phyloP scores from a whole-genome alignment of 2,113 vertebrate species.

The Gobius niger region DNA sequence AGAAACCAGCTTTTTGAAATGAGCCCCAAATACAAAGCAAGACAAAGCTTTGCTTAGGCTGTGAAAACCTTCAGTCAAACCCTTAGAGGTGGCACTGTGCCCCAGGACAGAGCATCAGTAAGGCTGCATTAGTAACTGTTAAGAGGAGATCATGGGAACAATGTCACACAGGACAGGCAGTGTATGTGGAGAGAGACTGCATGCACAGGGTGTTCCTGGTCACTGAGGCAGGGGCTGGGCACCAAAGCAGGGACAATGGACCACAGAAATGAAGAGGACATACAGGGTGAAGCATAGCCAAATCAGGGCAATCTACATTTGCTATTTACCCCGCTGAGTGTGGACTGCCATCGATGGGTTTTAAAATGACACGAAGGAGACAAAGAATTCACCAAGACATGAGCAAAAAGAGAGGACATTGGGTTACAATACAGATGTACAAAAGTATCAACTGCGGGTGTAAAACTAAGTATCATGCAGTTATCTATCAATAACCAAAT shows the following conservation, averaged over 20 bases:
- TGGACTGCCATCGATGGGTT: constrained; percentile 87
- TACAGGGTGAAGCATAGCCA: constrained; percentile 74
- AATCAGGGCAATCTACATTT: constrained; percentile 72
- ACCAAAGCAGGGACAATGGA: constrained; percentile 44
- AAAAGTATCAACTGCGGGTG: constrained; percentile 53
- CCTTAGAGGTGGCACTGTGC: constrained; percentile 39
- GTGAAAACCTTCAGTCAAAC: constrained; percentile 57
- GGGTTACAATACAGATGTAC: constrained; percentile 71
- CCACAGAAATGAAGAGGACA: constrained; percentile 60
- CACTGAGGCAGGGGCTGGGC: constrained; percentile 21
- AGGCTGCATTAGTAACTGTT: constrained; percentile 67
- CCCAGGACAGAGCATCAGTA: constrained; percentile 44
- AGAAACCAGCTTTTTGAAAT: constrained; percentile 72
- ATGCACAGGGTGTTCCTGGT: constrained; percentile 70
- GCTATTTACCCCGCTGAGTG: constrained; percentile 91
- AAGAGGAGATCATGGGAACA: constrained; percentile 51
- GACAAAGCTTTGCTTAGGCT: constrained; percentile 68
- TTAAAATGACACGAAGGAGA: constrained; percentile 74
- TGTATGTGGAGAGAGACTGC: constrained; percentile 49
- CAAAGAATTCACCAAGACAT: constrained; percentile 78
- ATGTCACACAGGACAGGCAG: constrained; percentile 59
- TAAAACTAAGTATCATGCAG: constrained; percentile 64
- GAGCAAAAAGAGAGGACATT: constrained; percentile 86
- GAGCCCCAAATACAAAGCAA: constrained; percentile 65
- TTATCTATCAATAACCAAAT: constrained; percentile 47